phyloP scores from a whole-genome alignment of 2,888 invertebrate genomes.

The Taphrorychus bicolor region DNA sequence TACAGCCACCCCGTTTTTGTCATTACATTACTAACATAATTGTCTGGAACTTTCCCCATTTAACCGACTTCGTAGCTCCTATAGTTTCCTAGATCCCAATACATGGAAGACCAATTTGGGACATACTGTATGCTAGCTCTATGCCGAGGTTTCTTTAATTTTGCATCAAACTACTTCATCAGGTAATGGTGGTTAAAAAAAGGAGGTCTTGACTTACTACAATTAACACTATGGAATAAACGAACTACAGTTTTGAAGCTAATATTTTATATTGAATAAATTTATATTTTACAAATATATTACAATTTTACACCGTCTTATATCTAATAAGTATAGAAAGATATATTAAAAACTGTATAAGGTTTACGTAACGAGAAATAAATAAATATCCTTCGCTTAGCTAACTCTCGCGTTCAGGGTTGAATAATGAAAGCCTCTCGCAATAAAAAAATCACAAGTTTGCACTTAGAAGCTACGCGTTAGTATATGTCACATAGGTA shows the following conservation, averaged over 20 bases:
- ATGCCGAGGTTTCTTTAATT: too few relatives aligned
- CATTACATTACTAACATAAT: too few relatives aligned
- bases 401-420: slow-evolving; percentile 24
- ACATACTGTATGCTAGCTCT: too few relatives aligned
- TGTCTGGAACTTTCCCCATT: too few relatives aligned
- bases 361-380: slow-evolving; percentile 36
- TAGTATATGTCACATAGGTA: background rate
- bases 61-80: too few relatives aligned
- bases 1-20: too few relatives aligned
- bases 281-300: slow-evolving; percentile 60
- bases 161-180: too few relatives aligned
- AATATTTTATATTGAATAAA: slow-evolving; percentile 54
- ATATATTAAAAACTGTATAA: slow-evolving; percentile 45
- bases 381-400: slow-evolving; percentile 33
- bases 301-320: slow-evolving; percentile 61
- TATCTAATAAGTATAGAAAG: slow-evolving; percentile 52
- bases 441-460: slow-evolving; percentile 15
- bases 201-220: too few relatives aligned
- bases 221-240: background rate
- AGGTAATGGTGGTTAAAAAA: background rate
- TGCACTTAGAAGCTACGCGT: background rate
- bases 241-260: slow-evolving; percentile 40
- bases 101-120: too few relatives aligned
- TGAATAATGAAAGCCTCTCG: slow-evolving; percentile 15
- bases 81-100: too few relatives aligned